Conservation (phyloP, 2,888 invertebrate genomes). For the Liposcelis brunnea region DNA sequence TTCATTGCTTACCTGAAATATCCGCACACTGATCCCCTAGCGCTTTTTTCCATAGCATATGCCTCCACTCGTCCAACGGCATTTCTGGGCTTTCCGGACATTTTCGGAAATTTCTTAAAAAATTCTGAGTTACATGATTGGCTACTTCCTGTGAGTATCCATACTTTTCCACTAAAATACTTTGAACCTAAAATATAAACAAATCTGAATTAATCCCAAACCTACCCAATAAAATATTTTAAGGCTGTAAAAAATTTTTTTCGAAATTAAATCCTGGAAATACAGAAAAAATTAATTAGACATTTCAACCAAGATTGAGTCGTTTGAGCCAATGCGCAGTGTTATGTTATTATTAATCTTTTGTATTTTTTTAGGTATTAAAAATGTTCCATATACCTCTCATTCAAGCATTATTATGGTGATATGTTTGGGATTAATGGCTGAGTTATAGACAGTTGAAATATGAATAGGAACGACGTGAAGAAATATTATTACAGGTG, state of each 20-base stretch:
- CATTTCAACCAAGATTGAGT: too few species aligned
- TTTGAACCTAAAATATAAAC: conserved; percentile 12
- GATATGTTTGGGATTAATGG: too few species aligned
- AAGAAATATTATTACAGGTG: too few species aligned
- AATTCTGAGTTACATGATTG: conserved; percentile 43
- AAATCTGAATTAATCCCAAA: too few species aligned
- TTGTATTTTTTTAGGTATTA: too few species aligned
- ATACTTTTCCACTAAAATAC: conserved; percentile 36
- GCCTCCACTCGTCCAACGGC: conserved; percentile 59
- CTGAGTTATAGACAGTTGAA: too few species aligned
- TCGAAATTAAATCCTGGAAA: neutral
- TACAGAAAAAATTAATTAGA: too few species aligned
- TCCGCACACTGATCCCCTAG: conserved; percentile 54
- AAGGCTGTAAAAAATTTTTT: neutral
- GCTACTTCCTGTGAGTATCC: conserved; percentile 46
- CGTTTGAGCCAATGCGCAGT: too few species aligned
- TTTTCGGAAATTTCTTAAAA: conserved; percentile 57
- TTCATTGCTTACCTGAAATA: conserved; percentile 47
- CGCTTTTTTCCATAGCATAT: conserved; percentile 58
- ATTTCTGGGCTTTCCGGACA: conserved; percentile 62
- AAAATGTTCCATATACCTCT: too few species aligned
- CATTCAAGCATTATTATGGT: too few species aligned
- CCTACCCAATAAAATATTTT: neutral
- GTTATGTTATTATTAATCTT: too few species aligned
- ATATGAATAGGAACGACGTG: too few species aligned